A percentile compares a stretch with the other conserved stretches of the same genome.
These are phyloP conservation scores for Anguilla rostrata DNA, from an alignment of 2,113 vertebrate species.

Conservation along the genomic window DNA sequence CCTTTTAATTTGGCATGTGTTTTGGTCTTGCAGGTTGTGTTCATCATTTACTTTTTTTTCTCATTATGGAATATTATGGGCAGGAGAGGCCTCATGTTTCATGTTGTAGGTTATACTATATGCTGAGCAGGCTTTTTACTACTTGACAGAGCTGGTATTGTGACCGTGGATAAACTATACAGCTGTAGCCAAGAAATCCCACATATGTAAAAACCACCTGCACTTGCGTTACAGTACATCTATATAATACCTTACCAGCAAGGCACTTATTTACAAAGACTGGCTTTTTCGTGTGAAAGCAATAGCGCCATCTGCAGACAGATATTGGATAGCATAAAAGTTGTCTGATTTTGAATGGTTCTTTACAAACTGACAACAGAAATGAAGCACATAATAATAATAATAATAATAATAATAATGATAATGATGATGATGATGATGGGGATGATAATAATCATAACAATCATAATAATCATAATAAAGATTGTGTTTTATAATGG, in stretches of 20 bases:
- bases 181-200: neutral
- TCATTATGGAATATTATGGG: too few species aligned
- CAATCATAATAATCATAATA: neutral
- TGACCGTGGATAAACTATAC: neutral
- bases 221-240: too few species aligned
- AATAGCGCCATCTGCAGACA: conserved; percentile 3
- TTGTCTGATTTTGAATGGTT: neutral
- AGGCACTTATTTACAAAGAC: neutral
- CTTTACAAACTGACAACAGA: neutral
- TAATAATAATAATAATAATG: too few species aligned
- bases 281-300: neutral
- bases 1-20: too few species aligned
- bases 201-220: too few species aligned
- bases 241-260: neutral
- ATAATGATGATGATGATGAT: neutral
- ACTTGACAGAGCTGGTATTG: neutral
- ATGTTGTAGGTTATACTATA: neutral
- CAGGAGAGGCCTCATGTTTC: neutral
- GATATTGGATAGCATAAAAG: neutral
- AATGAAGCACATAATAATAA: neutral
- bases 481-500: neutral
- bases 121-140: neutral
- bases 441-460: too few species aligned
- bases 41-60: too few species aligned
- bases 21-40: too few species aligned